A percentile compares a stretch with the other conserved stretches of the same genome.
Conservation (phyloP, 2,113 vertebrate species). For the Triplophysa rosa region DNA sequence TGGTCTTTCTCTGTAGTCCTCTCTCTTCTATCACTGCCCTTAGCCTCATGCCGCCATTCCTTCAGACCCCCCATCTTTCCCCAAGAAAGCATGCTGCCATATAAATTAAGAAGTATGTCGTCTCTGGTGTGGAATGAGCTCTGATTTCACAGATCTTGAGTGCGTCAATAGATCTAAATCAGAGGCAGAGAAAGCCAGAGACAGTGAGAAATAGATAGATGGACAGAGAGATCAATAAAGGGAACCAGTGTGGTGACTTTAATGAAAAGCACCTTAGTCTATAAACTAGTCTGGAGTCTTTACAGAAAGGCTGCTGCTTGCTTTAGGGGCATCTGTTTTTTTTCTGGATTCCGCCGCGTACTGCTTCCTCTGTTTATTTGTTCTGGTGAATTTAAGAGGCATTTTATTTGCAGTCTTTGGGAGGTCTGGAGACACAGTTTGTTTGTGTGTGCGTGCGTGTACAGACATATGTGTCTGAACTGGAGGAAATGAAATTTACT, state of each 20-base stretch:
- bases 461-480: slow-evolving; percentile 14
- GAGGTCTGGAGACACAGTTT: slow-evolving; percentile 22
- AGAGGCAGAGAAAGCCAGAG: slow-evolving; percentile 8
- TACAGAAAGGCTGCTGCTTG: slow-evolving; percentile 37
- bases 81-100: not conserved
- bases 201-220: slow-evolving; percentile 3
- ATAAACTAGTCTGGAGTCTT: slow-evolving; percentile 32
- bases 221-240: slow-evolving; percentile 19
- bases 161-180: slow-evolving; percentile 26
- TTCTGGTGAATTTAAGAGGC: slow-evolving; percentile 52
- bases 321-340: slow-evolving; percentile 10
- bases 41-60: not conserved
- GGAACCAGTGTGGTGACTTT: slow-evolving; percentile 32
- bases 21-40: not conserved
- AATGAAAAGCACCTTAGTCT: slow-evolving; percentile 48
- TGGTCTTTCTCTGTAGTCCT: not conserved
- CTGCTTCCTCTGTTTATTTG: slow-evolving; percentile 50
- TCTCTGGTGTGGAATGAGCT: not conserved
- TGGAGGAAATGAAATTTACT: slow-evolving; percentile 22
- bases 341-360: slow-evolving; percentile 7
- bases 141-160: slow-evolving; percentile 11
- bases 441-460: slow-evolving; percentile 24
- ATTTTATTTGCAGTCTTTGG: slow-evolving; percentile 52
- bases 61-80: not conserved
- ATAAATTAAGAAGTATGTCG: slow-evolving; percentile 25